phyloP scores from a whole-genome alignment of 2,888 invertebrate species.

The Galerucella calmariensis region DNA sequence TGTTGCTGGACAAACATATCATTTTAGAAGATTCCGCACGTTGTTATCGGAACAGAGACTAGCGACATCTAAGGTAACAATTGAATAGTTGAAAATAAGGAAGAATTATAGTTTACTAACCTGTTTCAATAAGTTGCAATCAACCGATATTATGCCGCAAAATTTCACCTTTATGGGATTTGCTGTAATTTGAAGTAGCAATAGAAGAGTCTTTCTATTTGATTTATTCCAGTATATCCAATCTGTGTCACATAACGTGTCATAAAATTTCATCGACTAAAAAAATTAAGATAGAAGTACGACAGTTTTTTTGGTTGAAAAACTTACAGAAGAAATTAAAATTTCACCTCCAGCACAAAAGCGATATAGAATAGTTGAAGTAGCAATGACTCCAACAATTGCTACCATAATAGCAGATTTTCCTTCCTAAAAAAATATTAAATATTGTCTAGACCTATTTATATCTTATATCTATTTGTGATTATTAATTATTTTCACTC shows the following conservation, averaged over 20 bases:
- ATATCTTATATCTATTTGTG: too few relatives aligned
- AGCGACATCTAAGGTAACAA: too few relatives aligned
- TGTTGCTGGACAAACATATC: too few relatives aligned
- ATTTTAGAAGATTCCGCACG: too few relatives aligned
- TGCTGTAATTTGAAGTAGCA: neutral
- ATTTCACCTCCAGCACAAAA: neutral
- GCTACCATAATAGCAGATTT: neutral
- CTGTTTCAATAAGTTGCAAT: too few relatives aligned
- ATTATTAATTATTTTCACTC: neutral
- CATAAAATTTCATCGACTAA: neutral
- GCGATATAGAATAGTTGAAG: neutral
- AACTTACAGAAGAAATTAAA: neutral
- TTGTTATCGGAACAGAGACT: too few relatives aligned
- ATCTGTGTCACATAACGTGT: neutral
- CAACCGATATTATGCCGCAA: neutral
- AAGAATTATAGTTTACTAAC: too few relatives aligned
- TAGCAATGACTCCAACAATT: neutral
- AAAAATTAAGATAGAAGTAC: neutral
- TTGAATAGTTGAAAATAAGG: too few relatives aligned
- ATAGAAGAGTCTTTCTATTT: neutral
- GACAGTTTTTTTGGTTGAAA: neutral
- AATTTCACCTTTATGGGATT: neutral
- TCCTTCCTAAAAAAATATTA: neutral
- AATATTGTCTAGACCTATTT: too few relatives aligned
- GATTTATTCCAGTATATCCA: neutral